Percentiles rank a stretch among this genome's conserved stretches.
Evolutionary conservation across 2,888 invertebrate genomes (phyloP).

Genomic region (Pyrgus malvae): DNA sequence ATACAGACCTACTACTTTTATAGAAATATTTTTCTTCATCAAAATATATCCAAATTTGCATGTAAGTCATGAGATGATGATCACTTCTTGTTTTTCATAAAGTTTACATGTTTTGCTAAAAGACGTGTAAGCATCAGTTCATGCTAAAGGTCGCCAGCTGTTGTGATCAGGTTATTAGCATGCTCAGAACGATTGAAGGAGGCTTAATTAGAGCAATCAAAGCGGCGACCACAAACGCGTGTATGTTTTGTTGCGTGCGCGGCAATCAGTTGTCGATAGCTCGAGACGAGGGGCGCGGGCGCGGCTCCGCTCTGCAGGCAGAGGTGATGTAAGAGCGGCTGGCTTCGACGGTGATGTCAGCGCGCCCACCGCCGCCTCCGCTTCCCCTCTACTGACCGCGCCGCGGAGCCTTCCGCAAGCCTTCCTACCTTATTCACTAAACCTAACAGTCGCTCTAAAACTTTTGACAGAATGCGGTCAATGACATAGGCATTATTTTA

Average conservation of each 20-base stretch:
- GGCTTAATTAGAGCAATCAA: conserved; percentile 26
- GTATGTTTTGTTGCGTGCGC: conserved; percentile 18
- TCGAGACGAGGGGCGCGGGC: conserved; percentile 48
- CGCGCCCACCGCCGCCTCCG: conserved; percentile 61
- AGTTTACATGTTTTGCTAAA: no score
- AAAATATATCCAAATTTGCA: no score
- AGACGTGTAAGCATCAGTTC: no score
- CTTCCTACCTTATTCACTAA: conserved; percentile 32
- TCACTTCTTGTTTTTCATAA: no score
- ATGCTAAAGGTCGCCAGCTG: no score
- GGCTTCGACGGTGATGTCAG: conserved; percentile 78
- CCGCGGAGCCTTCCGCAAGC: conserved; percentile 67
- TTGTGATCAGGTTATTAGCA: not conserved
- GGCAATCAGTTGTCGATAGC: conserved; percentile 48
- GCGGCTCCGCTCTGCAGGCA: conserved; percentile 47
- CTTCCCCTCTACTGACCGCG: conserved; percentile 36
- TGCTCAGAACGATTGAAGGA: not conserved
- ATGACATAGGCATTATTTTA: conserved; percentile 14
- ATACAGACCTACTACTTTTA: no score
- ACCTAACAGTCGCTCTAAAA: conserved; percentile 10
- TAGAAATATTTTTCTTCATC: no score
- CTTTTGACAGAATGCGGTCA: conserved; percentile 24
- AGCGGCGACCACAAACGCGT: conserved; percentile 27
- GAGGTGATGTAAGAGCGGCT: conserved; percentile 78
- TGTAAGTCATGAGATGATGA: no score